These are phyloP conservation scores for Ptychobarbus kaznakovi DNA, from an alignment of 2,797 vertebrate genomes.

Conservation along the genomic window DNA sequence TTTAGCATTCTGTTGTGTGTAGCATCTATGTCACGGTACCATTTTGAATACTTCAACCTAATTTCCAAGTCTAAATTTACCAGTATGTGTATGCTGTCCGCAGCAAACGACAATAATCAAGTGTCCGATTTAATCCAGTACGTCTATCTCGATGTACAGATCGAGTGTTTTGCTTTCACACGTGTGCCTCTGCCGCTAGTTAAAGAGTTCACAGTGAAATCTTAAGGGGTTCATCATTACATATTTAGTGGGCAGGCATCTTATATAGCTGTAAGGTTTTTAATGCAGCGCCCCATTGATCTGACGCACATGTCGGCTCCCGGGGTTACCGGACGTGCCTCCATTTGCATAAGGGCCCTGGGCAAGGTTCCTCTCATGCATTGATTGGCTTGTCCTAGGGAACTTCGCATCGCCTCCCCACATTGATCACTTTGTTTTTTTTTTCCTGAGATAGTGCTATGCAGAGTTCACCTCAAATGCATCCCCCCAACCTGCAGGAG, in stretches of 20 bases:
- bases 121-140: background rate
- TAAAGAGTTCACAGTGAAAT: slow-evolving; percentile 86
- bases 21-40: background rate
- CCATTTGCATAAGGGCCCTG: slow-evolving; percentile 99
- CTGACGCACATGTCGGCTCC: slow-evolving; percentile 97
- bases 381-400: slow-evolving; percentile 99
- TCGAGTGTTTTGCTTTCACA: slow-evolving; percentile 13
- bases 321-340: slow-evolving; percentile 92
- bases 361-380: slow-evolving; percentile 99
- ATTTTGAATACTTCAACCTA: background rate
- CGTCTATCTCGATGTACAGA: background rate
- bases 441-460: slow-evolving; percentile 94
- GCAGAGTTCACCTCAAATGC: slow-evolving; percentile 90
- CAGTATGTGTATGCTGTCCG: background rate
- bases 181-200: slow-evolving; percentile 71
- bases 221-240: slow-evolving; percentile 93
- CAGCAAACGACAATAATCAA: background rate
- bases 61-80: slow-evolving; percentile 13
- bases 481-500: slow-evolving; percentile 73
- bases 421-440: slow-evolving; percentile 93
- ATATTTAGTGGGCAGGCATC: slow-evolving; percentile 91
- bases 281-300: slow-evolving; percentile 90
- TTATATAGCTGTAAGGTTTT: slow-evolving; percentile 95
- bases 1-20: slow-evolving; percentile 29
- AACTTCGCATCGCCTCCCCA: slow-evolving; percentile 89